Evolutionary conservation across 2,797 vertebrate species (phyloP).

Genomic region (Columba guinea): DNA sequence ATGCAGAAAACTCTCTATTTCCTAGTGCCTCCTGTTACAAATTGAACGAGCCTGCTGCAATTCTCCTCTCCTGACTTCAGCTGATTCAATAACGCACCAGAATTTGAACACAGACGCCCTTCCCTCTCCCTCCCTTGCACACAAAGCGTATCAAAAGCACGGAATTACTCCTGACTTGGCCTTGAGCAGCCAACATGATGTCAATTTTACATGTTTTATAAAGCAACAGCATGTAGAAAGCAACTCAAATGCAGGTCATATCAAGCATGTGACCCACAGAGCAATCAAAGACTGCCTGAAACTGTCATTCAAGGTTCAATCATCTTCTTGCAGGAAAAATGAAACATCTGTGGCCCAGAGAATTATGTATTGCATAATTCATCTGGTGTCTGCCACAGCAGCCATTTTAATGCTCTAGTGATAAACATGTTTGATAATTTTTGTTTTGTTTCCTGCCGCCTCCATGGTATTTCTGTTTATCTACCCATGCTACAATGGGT

Average conservation of each 20-base stretch:
- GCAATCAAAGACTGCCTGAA: slow-evolving; percentile 70
- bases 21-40: not conserved
- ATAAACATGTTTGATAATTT: slow-evolving; percentile 55
- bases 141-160: slow-evolving; percentile 38
- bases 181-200: slow-evolving; percentile 56
- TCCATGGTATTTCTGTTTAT: slow-evolving; percentile 68
- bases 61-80: slow-evolving; percentile 27
- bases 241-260: slow-evolving; percentile 70
- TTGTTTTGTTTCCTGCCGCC: slow-evolving; percentile 67
- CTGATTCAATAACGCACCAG: slow-evolving; percentile 4
- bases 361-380: slow-evolving; percentile 70
- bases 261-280: slow-evolving; percentile 59
- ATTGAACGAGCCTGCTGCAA: slow-evolving; percentile 28
- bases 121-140: not conserved
- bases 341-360: slow-evolving; percentile 69
- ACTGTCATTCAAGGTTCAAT: slow-evolving; percentile 71
- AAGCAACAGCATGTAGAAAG: slow-evolving; percentile 59
- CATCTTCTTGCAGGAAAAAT: slow-evolving; percentile 62
- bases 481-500: slow-evolving; percentile 22
- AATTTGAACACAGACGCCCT: slow-evolving; percentile 41
- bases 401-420: slow-evolving; percentile 50
- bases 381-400: slow-evolving; percentile 68
- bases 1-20: slow-evolving; percentile 16
- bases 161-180: slow-evolving; percentile 63
- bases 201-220: slow-evolving; percentile 62